phyloP scores from a whole-genome alignment of 2,113 vertebrate species.

The Onychorhynchus coronatus region DNA sequence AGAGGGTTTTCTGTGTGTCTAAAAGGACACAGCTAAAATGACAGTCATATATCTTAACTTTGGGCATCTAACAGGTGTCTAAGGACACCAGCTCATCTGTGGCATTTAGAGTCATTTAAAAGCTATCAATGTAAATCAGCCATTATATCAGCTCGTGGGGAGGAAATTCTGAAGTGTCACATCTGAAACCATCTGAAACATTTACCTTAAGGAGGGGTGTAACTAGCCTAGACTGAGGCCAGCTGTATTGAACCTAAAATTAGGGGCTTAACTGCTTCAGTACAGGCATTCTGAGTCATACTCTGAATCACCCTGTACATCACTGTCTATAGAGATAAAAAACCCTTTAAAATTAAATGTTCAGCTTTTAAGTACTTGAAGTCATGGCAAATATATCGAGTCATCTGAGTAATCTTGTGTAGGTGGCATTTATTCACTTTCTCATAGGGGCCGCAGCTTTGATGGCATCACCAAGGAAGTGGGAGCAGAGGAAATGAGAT shows the following conservation, averaged over 20 bases:
- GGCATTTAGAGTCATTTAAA: background rate
- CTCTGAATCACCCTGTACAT: background rate
- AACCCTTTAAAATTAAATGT: background rate
- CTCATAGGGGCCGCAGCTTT: background rate
- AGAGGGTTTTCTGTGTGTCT: background rate
- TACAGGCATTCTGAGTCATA: conserved; percentile 25
- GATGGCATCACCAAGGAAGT: background rate
- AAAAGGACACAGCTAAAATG: background rate
- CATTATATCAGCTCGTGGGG: background rate
- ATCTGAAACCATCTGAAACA: background rate
- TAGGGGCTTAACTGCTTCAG: background rate
- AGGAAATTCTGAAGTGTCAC: background rate
- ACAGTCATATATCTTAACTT: background rate
- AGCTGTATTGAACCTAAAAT: background rate
- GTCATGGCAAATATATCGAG: background rate
- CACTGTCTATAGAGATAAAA: background rate
- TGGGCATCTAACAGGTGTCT: background rate
- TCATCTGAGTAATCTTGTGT: background rate
- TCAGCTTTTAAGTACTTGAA: background rate
- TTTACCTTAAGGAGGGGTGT: background rate
- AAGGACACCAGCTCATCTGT: background rate
- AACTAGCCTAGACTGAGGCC: background rate
- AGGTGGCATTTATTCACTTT: background rate
- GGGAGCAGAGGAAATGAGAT: background rate
- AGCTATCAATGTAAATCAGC: background rate